phyloP scores from a whole-genome alignment of 2,888 invertebrate genomes.

The Nomada fucata region DNA sequence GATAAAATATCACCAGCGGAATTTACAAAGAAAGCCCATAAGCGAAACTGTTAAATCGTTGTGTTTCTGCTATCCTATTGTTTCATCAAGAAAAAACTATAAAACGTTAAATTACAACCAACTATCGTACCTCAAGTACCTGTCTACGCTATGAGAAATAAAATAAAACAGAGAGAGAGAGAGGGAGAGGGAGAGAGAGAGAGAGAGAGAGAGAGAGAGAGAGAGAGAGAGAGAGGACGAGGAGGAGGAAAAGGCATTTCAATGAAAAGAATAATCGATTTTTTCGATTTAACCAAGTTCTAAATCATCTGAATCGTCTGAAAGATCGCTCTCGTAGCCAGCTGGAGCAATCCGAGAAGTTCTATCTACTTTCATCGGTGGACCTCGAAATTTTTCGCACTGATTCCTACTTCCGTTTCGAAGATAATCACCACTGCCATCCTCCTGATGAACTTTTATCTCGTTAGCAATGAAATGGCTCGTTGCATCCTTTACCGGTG shows the following conservation, averaged over 20 bases:
- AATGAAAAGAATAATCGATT: background rate
- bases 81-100: background rate
- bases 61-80: background rate
- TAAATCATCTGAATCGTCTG: constrained; percentile 65
- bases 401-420: constrained; percentile 32
- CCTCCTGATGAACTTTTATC: constrained; percentile 37
- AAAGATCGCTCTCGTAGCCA: constrained; percentile 73
- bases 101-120: background rate
- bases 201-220: background rate
- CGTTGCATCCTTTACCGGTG: constrained; percentile 65
- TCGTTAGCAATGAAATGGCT: constrained; percentile 65
- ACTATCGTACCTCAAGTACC: background rate
- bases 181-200: too few relatives aligned
- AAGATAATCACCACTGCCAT: constrained; percentile 53
- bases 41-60: background rate
- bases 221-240: background rate
- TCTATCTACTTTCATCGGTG: background rate
- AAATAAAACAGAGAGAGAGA: background rate
- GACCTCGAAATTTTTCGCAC: background rate
- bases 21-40: constrained; percentile 1
- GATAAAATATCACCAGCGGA: background rate
- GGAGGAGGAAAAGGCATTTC: too few relatives aligned
- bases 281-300: constrained; percentile 59
- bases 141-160: background rate
- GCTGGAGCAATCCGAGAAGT: constrained; percentile 61